Evolutionary conservation across 2,797 vertebrate genomes (phyloP), one percentile per base, ranked within the genome.

Genomic region (Orientallactaga sibirica): DNA sequence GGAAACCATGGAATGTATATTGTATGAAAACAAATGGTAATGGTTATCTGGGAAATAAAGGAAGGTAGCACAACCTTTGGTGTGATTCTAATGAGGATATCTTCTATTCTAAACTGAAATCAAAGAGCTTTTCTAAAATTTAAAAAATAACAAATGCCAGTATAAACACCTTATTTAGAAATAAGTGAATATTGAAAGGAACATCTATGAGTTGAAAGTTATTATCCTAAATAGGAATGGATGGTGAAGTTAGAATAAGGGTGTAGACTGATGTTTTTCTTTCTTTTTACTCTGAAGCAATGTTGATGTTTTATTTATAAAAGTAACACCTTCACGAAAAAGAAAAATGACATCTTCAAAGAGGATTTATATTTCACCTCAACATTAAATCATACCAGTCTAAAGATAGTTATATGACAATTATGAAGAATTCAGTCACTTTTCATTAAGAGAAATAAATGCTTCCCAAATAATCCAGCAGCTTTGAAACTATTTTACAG

Each of bases 261-360:
- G 66, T 37, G 16, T 81, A 16, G 41, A 67, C 19, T 66, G 52
- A 10, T 67, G 4, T 58, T 95, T 95, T 87, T 94, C 82, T 92
- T 48, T 48, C 10, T 66, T 76, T 91, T 84, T 12, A 92, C 61
- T 85, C 90, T 78, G 79, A 92, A 82, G 61, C 18, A 77, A 58
- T 71, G 15, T 6, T 37, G 61, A 94, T 93, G 66, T n/a, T 82
- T 93, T 94, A 95, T 94, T 92, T 95, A 93, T 90, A 81, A 74
- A 90, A 76, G 81, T 91, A 82, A 89, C 58, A 78, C 73, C 74
- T 81, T 52, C 8, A 86, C 77, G 55, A 33, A 82, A 90, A 86
- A 86, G 48, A 93, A 86, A 94, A 77, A 92, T 73, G 78, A 93
- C 70, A 14, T 77, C 70, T 84, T 81, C 68, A 90, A 84, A 70